Evolutionary conservation across 30 jellyfish, hydroid and myxozoan genomes (phyloP).

Genomic region (Calvadosia cruxmelitensis): DNA sequence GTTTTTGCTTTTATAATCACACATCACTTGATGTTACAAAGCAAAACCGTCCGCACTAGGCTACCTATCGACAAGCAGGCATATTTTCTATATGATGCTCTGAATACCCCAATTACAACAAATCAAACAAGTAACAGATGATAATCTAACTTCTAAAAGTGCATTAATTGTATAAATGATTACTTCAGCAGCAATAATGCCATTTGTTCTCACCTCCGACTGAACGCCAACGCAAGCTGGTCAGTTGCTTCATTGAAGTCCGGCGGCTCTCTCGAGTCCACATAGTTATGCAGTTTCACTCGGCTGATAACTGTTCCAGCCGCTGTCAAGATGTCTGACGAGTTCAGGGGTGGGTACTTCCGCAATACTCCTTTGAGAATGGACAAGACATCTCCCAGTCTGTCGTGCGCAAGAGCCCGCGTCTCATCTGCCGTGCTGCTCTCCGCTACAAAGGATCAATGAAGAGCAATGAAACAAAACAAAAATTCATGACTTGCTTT

Average conservation of each 20-base stretch:
- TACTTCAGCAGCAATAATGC: too few species aligned
- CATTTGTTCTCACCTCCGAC: constrained; percentile 93
- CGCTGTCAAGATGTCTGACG: constrained; percentile 66
- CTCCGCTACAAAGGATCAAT: constrained; percentile 3
- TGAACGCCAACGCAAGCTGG: constrained; percentile 81
- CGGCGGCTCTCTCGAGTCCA: constrained; percentile 48
- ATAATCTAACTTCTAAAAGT: too few species aligned
- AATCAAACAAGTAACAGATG: too few species aligned
- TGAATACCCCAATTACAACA: too few species aligned
- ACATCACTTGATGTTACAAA: too few species aligned
- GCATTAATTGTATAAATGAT: too few species aligned
- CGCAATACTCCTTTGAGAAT: constrained; percentile 62
- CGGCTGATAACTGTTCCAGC: constrained; percentile 69
- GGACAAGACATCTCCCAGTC: constrained; percentile 81
- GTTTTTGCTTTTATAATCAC: too few species aligned
- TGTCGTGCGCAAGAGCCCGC: constrained; percentile 50
- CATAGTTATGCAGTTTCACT: constrained; percentile 47
- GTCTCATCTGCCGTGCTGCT: constrained; percentile 24
- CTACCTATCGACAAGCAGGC: too few species aligned
- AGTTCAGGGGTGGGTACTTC: constrained; percentile 60
- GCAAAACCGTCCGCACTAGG: too few species aligned
- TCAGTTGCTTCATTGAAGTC: constrained; percentile 85
- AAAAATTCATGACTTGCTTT: too few species aligned
- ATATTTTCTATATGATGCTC: too few species aligned
- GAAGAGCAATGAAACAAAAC: neutral